phyloP scores from a whole-genome alignment of 2,113 vertebrate species.

The Megaceryle maxima region DNA sequence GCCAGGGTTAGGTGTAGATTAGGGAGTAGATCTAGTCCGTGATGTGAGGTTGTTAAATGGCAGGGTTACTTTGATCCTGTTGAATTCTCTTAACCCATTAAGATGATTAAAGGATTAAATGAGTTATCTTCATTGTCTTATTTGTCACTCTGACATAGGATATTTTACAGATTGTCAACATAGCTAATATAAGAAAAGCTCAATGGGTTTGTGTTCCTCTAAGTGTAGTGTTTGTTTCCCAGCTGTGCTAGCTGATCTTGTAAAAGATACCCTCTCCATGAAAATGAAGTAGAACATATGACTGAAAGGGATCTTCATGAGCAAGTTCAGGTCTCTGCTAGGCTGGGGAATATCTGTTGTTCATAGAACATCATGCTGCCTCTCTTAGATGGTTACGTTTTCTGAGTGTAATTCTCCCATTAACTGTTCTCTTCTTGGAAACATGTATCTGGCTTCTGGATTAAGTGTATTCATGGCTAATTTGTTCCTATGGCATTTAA shows the following conservation, averaged over 20 bases:
- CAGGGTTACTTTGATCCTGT: neutral
- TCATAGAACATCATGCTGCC: neutral
- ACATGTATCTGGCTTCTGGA: neutral
- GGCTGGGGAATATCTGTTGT: neutral
- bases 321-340: neutral
- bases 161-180: neutral
- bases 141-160: neutral
- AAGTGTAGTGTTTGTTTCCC: neutral
- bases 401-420: neutral
- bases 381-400: neutral
- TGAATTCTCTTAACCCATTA: neutral
- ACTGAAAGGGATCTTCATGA: neutral
- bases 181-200: neutral
- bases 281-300: neutral
- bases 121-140: neutral
- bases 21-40: neutral
- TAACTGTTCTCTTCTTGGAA: neutral
- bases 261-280: neutral
- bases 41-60: neutral
- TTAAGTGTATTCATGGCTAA: neutral
- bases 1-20: neutral
- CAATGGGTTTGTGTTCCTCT: neutral
- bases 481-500: neutral
- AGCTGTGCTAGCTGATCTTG: neutral
- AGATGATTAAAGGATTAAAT: conserved; percentile 8